Conservation (phyloP, 2,888 invertebrate species). For the Anthophora plumipes region DNA sequence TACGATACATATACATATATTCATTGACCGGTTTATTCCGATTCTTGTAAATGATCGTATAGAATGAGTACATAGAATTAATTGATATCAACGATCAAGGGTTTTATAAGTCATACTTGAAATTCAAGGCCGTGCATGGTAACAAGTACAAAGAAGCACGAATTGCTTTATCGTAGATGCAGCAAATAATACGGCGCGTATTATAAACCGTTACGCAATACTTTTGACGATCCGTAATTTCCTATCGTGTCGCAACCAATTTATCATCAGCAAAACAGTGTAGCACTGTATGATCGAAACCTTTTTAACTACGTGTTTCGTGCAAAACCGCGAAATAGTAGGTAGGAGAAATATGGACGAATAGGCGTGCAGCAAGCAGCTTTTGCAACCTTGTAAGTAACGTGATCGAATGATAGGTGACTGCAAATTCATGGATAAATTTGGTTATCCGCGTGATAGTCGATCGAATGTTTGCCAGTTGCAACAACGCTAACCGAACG, state of each 20-base stretch:
- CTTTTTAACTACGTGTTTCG: neutral
- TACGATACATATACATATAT: too few relatives aligned
- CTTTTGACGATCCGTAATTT: slow-evolving; percentile 4
- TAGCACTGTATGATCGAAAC: neutral
- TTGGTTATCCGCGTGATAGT: neutral
- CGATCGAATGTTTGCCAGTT: slow-evolving; percentile 12
- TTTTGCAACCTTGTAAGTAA: neutral
- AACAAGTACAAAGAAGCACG: neutral
- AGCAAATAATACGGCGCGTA: neutral
- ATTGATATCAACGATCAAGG: neutral
- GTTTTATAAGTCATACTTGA: neutral
- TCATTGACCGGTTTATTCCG: too few relatives aligned
- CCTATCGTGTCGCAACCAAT: neutral
- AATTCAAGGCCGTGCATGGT: neutral
- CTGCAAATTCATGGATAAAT: slow-evolving; percentile 14
- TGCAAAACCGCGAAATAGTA: neutral
- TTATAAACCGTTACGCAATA: slow-evolving; percentile 23
- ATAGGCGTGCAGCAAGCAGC: neutral
- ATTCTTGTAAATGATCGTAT: too few relatives aligned
- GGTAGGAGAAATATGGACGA: neutral
- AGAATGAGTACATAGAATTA: neutral
- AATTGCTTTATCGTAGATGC: slow-evolving; percentile 17
- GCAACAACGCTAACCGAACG: slow-evolving; percentile 11
- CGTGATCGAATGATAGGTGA: neutral
- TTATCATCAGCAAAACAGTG: neutral